Base-by-base conservation (phyloP, 1,140 invertebrate species). In the Hermatobates lingyangjiaoensis region DNA sequence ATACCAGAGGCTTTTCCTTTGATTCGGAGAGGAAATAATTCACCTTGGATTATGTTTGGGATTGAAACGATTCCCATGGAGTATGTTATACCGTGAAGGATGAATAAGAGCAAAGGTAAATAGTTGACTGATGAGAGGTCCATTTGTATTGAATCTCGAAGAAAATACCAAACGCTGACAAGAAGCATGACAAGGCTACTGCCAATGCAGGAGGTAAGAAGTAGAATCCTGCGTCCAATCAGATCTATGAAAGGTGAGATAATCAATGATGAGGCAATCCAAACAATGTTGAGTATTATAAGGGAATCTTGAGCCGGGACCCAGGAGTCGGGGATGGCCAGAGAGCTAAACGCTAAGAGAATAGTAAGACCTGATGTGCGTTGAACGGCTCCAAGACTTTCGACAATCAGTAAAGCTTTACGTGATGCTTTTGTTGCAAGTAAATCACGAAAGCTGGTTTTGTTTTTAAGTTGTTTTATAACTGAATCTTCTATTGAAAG, bases 331-430 rank as follows among this genome's bases (percentile, higher is more conserved):
- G 73, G 71, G 51, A 88, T 75, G 57, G 87, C 84, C 30, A 75
- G 74, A 50, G 83, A 76, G 18, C 79, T 72, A 58, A 86, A 87
- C 23, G 80, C 77, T 55, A 79, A 74, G 14, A 87, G 71, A 0
- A 79, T 77, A 48, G 80, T 81, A 20, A 83, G 76, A 1, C 83
- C 80, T 47, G 76, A 81, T 14, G 83, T 69, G 58, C 86, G 80
- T 62, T 87, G 81, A n/a, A 81, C 78, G 3, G 77, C 67, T 59
- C 80, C 79, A 39, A 85, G 66, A 14, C 73, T 65, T 38, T 78
- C 59, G 27, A 77, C 68, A 38, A 86, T 74, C 12, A 74, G 62
- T 7, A 87, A 63, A 0, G 78, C 80, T 51, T 71, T 75, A 28
- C 73, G 65, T 39, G 56, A 49, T n/a, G 49, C 48, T 15, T 20